A percentile compares a stretch with the other conserved stretches of the same genome.
Conservation (phyloP, 2,113 vertebrate genomes). For the Nyctibius bracteatus region DNA sequence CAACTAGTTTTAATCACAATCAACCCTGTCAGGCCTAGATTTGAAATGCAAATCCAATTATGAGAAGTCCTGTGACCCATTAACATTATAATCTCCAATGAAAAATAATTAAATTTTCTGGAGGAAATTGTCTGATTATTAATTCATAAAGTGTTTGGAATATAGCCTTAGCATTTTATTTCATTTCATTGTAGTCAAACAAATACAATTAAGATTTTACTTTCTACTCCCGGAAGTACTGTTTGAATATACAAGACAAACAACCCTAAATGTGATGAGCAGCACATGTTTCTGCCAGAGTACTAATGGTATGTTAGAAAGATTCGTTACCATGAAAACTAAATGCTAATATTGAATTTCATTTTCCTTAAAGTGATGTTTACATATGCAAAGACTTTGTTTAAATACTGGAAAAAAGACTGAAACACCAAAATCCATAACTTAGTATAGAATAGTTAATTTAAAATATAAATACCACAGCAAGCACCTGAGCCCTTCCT, state of each 20-base stretch:
- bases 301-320: not conserved
- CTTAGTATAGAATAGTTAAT: constrained; percentile 1
- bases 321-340: constrained; percentile 36
- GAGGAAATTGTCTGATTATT: not conserved
- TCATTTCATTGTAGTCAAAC: not conserved
- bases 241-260: constrained; percentile 37
- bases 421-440: constrained; percentile 18
- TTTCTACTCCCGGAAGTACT: constrained; percentile 24
- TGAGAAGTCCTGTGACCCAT: not conserved
- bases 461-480: constrained; percentile 19
- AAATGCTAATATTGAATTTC: constrained; percentile 21
- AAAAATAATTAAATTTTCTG: not conserved
- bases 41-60: not conserved
- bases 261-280: not conserved
- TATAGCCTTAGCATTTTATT: not conserved
- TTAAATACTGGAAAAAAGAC: constrained; percentile 45
- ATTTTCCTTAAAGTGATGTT: constrained; percentile 50
- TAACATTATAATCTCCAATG: not conserved
- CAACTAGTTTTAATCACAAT: not conserved
- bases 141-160: constrained; percentile 22
- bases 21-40: not conserved
- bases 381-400: constrained; percentile 50
- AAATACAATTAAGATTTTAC: constrained; percentile 38
- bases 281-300: not conserved
- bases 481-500: not conserved